phyloP scores from a whole-genome alignment of 2,797 vertebrate species.

The Acomys russatus region DNA sequence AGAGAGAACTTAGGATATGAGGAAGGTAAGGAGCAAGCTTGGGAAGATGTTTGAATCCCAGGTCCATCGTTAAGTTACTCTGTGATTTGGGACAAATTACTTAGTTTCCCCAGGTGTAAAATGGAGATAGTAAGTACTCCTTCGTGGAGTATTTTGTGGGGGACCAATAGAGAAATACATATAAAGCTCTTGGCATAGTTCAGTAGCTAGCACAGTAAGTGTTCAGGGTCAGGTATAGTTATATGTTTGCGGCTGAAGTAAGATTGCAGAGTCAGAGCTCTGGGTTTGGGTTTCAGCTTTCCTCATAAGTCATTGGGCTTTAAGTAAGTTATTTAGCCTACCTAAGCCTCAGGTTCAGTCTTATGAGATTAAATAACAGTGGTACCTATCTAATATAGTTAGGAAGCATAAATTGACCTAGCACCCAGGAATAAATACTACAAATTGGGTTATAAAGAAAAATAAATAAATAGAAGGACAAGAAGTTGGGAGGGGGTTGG shows the following conservation, averaged over 20 bases:
- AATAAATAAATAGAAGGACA: not conserved
- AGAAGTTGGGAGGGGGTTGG: not conserved
- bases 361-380: slow-evolving; percentile 45
- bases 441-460: not conserved
- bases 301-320: not conserved
- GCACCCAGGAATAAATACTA: not conserved
- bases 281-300: slow-evolving; percentile 31
- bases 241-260: not conserved
- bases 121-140: slow-evolving; percentile 17
- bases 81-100: slow-evolving; percentile 1
- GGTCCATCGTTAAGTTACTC: slow-evolving; percentile 13
- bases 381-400: not conserved
- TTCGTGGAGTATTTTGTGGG: slow-evolving; percentile 14
- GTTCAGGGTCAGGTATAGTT: slow-evolving; percentile 3
- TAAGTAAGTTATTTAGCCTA: slow-evolving; percentile 5
- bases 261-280: not conserved
- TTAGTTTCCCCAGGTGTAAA: slow-evolving; percentile 51
- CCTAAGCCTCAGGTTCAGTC: slow-evolving; percentile 39
- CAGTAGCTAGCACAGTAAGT: not conserved
- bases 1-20: not conserved
- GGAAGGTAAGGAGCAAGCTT: slow-evolving; percentile 3
- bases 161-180: slow-evolving; percentile 22
- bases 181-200: slow-evolving; percentile 27
- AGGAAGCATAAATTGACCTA: slow-evolving; percentile 11
- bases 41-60: not conserved